These are phyloP conservation scores for Nephrotoma flavescens DNA, from an alignment of 2,888 invertebrate genomes.

Conservation along the genomic window DNA sequence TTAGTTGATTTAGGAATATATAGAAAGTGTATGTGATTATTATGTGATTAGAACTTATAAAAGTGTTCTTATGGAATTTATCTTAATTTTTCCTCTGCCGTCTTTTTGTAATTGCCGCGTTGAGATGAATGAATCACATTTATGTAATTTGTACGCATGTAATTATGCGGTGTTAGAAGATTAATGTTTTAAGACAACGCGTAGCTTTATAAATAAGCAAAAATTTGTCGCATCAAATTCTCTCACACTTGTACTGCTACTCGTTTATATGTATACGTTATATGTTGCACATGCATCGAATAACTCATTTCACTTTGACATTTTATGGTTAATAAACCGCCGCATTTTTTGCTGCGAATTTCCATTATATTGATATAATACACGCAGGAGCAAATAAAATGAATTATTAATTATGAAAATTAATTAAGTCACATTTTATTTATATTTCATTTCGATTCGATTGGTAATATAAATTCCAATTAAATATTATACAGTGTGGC, in stretches of 20 bases:
- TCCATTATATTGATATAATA: neutral
- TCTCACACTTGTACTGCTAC: neutral
- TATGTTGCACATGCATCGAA: neutral
- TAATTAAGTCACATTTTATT: conserved; percentile 5
- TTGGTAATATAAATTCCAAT: neutral
- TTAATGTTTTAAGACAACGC: neutral
- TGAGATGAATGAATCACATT: neutral
- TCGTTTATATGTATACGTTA: neutral
- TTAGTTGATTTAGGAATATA: neutral
- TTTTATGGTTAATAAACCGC: neutral
- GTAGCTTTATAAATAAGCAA: neutral
- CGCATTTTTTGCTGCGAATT: neutral
- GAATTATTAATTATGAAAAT: conserved; percentile 6
- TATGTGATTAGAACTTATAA: neutral
- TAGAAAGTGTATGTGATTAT: neutral
- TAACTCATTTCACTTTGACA: neutral
- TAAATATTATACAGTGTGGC: neutral
- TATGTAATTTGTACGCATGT: neutral
- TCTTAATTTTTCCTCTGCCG: neutral
- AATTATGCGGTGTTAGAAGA: neutral
- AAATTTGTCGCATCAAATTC: neutral
- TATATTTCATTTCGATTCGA: neutral
- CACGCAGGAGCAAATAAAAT: neutral
- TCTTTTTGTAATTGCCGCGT: neutral
- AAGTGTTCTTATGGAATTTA: neutral